Percentiles rank a stretch among this genome's conserved stretches.
These are phyloP conservation scores for Mycalesis mineus DNA, from an alignment of 2,888 invertebrate species.

Conservation along the genomic window DNA sequence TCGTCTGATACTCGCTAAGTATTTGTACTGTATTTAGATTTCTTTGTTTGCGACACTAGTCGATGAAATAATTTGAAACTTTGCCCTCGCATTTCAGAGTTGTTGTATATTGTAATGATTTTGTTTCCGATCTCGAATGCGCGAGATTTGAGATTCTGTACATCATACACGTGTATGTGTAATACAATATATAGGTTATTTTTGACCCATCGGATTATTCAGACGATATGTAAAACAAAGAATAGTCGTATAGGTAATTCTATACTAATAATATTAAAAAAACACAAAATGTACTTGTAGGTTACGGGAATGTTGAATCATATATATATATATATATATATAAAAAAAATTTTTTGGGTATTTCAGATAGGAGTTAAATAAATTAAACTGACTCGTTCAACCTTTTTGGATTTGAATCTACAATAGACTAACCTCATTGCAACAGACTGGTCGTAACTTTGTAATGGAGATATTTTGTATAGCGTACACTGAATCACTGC, in stretches of 20 bases:
- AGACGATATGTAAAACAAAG: conserved; percentile 66
- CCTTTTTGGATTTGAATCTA: conserved; percentile 78
- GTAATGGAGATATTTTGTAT: conserved; percentile 75
- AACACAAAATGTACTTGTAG: conserved; percentile 75
- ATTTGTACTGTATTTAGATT: background rate
- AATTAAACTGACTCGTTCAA: conserved; percentile 70
- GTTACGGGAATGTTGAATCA: conserved; percentile 74
- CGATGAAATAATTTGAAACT: conserved; percentile 47
- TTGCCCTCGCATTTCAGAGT: conserved; percentile 71
- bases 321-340: conserved; percentile 42
- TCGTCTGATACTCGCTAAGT: no score
- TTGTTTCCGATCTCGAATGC: conserved; percentile 46
- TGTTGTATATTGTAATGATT: conserved; percentile 55
- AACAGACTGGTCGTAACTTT: conserved; percentile 75
- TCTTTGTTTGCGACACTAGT: conserved; percentile 36
- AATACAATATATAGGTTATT: conserved; percentile 52
- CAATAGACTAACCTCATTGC: conserved; percentile 73
- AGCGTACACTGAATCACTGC: conserved; percentile 76
- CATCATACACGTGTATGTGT: conserved; percentile 38
- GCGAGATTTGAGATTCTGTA: conserved; percentile 46
- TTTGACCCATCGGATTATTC: conserved; percentile 68
- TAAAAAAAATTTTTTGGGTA: conserved; percentile 51
- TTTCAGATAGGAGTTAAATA: conserved; percentile 70
- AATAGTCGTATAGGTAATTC: conserved; percentile 71
- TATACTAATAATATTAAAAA: conserved; percentile 56